Conservation (phyloP, 2,797 vertebrate genomes). For the Pseudomugil gertrudae region DNA sequence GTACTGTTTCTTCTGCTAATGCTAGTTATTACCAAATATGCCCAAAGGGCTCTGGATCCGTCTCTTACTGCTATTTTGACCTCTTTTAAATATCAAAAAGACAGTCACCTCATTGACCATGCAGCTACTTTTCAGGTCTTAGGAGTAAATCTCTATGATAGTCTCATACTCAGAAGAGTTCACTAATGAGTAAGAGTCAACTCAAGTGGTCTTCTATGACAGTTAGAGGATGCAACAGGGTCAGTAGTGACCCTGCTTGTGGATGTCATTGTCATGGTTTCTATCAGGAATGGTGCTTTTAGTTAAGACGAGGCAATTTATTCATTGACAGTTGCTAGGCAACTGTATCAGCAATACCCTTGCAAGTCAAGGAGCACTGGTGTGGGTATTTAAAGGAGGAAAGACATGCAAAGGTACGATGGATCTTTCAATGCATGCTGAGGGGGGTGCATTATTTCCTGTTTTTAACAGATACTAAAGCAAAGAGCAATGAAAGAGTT, state of each 20-base stretch:
- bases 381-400: conserved; percentile 38
- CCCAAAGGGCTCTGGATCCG: not conserved
- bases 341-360: conserved; percentile 75
- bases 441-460: conserved; percentile 6
- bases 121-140: not conserved
- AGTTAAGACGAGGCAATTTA: conserved; percentile 60
- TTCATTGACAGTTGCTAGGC: conserved; percentile 80
- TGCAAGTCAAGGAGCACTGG: conserved; percentile 55
- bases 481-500: too few relatives aligned
- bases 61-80: not conserved
- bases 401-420: conserved; percentile 35
- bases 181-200: conserved; percentile 13
- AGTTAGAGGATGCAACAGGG: not conserved
- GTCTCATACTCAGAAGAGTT: not conserved
- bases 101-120: not conserved
- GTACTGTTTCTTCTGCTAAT: conserved; percentile 11
- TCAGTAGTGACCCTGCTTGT: conserved; percentile 20
- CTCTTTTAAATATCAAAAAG: not conserved
- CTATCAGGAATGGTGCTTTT: conserved; percentile 63
- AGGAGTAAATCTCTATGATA: not conserved
- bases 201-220: conserved; percentile 18
- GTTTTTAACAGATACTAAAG: conserved; percentile 5
- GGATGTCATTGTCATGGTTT: conserved; percentile 53
- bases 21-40: not conserved
- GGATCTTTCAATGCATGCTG: conserved; percentile 3